phyloP scores from a whole-genome alignment of 2,113 vertebrate species.

The Ranitomeya imitator region DNA sequence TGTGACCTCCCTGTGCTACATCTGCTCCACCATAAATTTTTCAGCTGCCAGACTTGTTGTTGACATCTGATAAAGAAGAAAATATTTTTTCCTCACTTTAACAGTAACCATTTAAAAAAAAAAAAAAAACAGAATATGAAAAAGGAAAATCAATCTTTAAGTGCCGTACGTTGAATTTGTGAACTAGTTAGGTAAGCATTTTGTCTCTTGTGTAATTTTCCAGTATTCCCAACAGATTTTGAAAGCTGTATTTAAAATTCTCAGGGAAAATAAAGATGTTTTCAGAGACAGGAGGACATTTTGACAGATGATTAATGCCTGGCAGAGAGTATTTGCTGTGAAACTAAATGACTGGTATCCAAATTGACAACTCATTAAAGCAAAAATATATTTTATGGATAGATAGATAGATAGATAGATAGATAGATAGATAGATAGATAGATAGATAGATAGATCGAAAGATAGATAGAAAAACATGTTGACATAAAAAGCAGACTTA shows the following conservation, averaged over 20 bases:
- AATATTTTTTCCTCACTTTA: not conserved
- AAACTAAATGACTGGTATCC: not conserved
- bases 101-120: too few species aligned
- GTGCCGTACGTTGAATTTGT: not conserved
- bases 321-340: slow-evolving; percentile 18
- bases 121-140: not conserved
- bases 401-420: slow-evolving; percentile 28
- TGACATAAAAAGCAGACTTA: not conserved
- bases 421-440: slow-evolving; percentile 26
- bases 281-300: slow-evolving; percentile 12
- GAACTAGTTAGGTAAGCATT: not conserved
- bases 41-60: not conserved
- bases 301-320: slow-evolving; percentile 31
- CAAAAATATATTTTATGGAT: slow-evolving; percentile 4
- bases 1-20: not conserved
- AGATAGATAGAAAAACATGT: not conserved
- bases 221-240: slow-evolving; percentile 27
- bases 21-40: not conserved
- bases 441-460: slow-evolving; percentile 16
- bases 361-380: slow-evolving; percentile 30
- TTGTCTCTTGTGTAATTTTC: slow-evolving; percentile 19
- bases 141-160: not conserved
- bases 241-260: slow-evolving; percentile 35
- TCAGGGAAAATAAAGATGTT: slow-evolving; percentile 31
- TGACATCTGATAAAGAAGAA: not conserved